Percentiles rank a stretch among this genome's conserved stretches.
Evolutionary conservation across 2,797 vertebrate genomes (phyloP).

Genomic region (Poeciliopsis paucimaculata): DNA sequence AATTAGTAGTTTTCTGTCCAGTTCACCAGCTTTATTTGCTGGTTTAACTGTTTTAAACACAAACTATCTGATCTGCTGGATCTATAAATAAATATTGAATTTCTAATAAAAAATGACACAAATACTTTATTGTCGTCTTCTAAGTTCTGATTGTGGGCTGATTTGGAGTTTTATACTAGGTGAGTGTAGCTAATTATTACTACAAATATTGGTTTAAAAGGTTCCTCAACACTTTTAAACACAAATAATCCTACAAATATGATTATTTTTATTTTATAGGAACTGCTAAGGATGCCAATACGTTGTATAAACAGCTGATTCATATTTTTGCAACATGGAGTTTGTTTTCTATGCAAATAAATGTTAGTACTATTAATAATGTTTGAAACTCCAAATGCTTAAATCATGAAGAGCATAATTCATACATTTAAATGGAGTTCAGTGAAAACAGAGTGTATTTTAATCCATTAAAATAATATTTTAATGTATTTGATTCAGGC

Average conservation of each 20-base stretch:
- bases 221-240: background rate
- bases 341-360: no score
- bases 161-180: background rate
- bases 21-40: background rate
- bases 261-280: no score
- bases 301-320: no score
- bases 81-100: background rate
- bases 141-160: background rate
- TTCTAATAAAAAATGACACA: background rate
- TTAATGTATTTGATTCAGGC: no score
- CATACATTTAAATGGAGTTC: no score
- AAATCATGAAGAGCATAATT: no score
- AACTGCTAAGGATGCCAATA: no score
- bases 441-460: no score
- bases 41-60: background rate
- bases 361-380: no score
- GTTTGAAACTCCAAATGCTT: no score
- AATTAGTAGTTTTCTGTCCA: background rate
- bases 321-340: no score
- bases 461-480: no score
- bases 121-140: background rate
- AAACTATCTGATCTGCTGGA: background rate
- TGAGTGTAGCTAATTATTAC: background rate
- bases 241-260: background rate
- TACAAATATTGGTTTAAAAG: background rate